Evolutionary conservation across 2,113 vertebrate species (phyloP), one percentile per base, ranked within the genome.

Genomic region (Crotophaga sulcirostris): DNA sequence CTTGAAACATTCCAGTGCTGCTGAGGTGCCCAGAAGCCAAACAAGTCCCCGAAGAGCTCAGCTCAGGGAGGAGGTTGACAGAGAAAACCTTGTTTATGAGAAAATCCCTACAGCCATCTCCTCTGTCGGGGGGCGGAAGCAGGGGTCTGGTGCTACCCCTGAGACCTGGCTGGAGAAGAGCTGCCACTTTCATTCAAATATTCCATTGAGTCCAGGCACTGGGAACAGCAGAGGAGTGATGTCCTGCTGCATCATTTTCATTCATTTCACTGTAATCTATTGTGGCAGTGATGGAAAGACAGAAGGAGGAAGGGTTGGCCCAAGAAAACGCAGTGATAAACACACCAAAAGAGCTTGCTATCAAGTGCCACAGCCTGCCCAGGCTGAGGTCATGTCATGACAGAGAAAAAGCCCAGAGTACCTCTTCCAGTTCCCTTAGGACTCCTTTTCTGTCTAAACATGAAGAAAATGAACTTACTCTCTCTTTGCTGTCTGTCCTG

Each of bases 91-190:
- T 47, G 31, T 72, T 68, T 88, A 70, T 96, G 94, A 87, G 94
- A 96, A 97, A 96, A 89, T 94, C 85, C 87, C 69, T 84, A 23
- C 16, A 49, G 59, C 44, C 68, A 11, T 62, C 28, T 9, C 19
- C 20, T 83, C 58, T 73, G 74, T 20, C 40, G 7, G 3, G 19
- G 76, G 40, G 38, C 1, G 44, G 77, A 86, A 90, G 47, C 1
- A 3, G 34, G 74, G 82, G 9, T 67, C 84, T 54, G 84, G 76
- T 70, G 91, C 64, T 80, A 60, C 92, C 80, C 56, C 9, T 52
- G 85, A 95, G 96, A 89, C 60, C 52, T 20, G 54, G 47, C 49
- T 51, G 15, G 4, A 77, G 58, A 44, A 51, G 63, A 54, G 19
- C 42, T 66, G 55, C 68, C 60, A 59, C 19, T 36, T 91, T 83